These are phyloP conservation scores for Epinephelus awoara DNA, from an alignment of 2,797 vertebrate species.

Conservation along the genomic window DNA sequence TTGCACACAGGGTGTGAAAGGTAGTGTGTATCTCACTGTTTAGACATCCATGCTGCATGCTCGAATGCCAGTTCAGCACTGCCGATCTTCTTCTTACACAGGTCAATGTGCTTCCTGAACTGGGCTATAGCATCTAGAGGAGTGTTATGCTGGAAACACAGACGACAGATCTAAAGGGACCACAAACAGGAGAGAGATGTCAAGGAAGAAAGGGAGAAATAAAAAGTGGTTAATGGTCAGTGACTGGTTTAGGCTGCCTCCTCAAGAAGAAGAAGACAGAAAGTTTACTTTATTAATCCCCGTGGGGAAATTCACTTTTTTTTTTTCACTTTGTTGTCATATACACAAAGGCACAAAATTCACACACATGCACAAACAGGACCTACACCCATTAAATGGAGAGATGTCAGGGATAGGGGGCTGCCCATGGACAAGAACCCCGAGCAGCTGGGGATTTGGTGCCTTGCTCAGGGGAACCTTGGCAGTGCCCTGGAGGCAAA, in stretches of 20 bases:
- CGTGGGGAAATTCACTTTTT: too few relatives aligned
- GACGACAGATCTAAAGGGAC: conserved; percentile 91
- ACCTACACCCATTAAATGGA: too few relatives aligned
- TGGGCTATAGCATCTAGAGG: conserved; percentile 97
- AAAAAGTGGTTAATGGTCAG: background rate
- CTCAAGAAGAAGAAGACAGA: background rate
- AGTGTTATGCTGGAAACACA: conserved; percentile 99
- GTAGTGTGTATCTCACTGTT: conserved; percentile 89
- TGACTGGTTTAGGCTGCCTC: background rate
- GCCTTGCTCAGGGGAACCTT: too few relatives aligned
- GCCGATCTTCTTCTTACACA: conserved; percentile 98
- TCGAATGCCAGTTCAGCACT: conserved; percentile 95
- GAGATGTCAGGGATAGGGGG: too few relatives aligned
- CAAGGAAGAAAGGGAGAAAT: conserved; percentile 3
- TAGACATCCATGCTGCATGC: conserved; percentile 98
- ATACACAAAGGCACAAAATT: too few relatives aligned
- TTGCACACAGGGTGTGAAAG: background rate
- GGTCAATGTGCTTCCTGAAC: conserved; percentile 97
- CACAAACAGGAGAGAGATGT: background rate
- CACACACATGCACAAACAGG: too few relatives aligned
- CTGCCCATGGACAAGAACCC: too few relatives aligned
- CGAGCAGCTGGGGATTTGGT: too few relatives aligned
- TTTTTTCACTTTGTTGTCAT: too few relatives aligned
- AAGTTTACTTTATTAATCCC: too few relatives aligned
- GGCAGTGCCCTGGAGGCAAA: too few relatives aligned